Conservation (phyloP, 2,888 invertebrate species). For the Mesorhabditis sp. region DNA sequence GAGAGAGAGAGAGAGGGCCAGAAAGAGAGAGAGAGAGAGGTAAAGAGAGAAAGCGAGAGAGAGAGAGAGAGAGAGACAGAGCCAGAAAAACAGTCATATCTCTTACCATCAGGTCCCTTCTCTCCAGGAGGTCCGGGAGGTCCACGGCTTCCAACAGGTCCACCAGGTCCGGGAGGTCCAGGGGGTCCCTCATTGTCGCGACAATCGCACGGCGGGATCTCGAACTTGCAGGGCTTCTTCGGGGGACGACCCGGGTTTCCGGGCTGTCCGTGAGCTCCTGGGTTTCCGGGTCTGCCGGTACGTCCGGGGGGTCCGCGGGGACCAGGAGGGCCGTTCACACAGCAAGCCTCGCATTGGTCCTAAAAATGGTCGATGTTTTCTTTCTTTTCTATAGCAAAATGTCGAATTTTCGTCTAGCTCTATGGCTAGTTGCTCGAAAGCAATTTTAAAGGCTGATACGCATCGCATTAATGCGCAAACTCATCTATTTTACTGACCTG, state of each 20-base stretch:
- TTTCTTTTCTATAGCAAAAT: too few species aligned
- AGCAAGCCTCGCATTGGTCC: constrained; percentile 27
- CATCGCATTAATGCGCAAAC: too few species aligned
- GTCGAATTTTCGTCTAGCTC: too few species aligned
- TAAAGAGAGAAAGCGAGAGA: too few species aligned
- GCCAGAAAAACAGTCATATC: not conserved
- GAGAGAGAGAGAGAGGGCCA: too few species aligned
- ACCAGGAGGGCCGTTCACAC: constrained; percentile 29
- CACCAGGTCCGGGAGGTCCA: not conserved
- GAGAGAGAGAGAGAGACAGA: too few species aligned
- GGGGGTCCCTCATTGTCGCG: not conserved
- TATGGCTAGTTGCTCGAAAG: too few species aligned
- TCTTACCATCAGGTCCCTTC: not conserved
- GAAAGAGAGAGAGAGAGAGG: too few species aligned
- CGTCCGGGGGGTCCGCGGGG: constrained; percentile 27
- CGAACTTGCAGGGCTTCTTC: constrained; percentile 44
- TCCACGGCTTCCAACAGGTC: not conserved
- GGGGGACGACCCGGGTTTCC: constrained; percentile 38
- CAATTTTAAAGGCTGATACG: too few species aligned
- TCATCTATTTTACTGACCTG: too few species aligned
- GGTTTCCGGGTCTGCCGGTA: constrained; percentile 29
- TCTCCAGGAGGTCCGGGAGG: not conserved
- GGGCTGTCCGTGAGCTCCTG: constrained; percentile 30
- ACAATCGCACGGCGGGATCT: constrained; percentile 35
- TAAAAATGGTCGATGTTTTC: too few species aligned